Evolutionary conservation across 1,140 invertebrate species (phyloP).

Genomic region (Aricia agestis): DNA sequence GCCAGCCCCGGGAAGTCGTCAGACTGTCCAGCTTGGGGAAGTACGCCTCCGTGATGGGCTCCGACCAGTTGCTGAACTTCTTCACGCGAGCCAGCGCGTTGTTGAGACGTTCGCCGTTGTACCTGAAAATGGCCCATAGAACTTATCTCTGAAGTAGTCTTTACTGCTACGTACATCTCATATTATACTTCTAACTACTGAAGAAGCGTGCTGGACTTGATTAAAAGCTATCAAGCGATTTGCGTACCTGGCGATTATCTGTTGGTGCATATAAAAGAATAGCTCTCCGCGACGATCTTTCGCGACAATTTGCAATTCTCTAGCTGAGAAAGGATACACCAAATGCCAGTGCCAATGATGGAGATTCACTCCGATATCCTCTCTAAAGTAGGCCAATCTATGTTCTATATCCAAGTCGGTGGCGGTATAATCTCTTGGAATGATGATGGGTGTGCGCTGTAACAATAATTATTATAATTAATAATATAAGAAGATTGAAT

Average conservation of each 20-base stretch:
- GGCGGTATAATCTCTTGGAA: slow-evolving; percentile 81
- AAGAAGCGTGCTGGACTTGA: too few species aligned
- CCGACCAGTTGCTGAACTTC: slow-evolving; percentile 75
- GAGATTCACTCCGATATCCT: slow-evolving; percentile 80
- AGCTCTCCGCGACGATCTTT: slow-evolving; percentile 84
- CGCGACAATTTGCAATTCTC: slow-evolving; percentile 71
- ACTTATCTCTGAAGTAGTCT: too few species aligned
- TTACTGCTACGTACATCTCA: too few species aligned
- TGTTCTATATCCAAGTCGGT: slow-evolving; percentile 81
- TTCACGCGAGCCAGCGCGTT: slow-evolving; percentile 74
- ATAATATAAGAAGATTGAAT: not conserved
- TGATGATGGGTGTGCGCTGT: slow-evolving; percentile 76
- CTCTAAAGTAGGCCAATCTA: slow-evolving; percentile 81
- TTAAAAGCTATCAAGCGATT: too few species aligned
- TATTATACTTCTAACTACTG: too few species aligned
- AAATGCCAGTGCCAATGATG: slow-evolving; percentile 88
- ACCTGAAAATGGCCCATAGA: slow-evolving; percentile 47
- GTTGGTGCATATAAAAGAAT: slow-evolving; percentile 86
- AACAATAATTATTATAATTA: slow-evolving; percentile 27
- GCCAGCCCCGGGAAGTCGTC: slow-evolving; percentile 75
- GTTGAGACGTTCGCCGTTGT: slow-evolving; percentile 78
- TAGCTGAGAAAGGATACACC: slow-evolving; percentile 78
- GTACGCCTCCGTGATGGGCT: slow-evolving; percentile 76
- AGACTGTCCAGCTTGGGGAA: slow-evolving; percentile 78
- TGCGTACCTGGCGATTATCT: slow-evolving; percentile 76